These are phyloP conservation scores for Eledone cirrhosa DNA, from an alignment of 2,888 invertebrate genomes.

Conservation along the genomic window DNA sequence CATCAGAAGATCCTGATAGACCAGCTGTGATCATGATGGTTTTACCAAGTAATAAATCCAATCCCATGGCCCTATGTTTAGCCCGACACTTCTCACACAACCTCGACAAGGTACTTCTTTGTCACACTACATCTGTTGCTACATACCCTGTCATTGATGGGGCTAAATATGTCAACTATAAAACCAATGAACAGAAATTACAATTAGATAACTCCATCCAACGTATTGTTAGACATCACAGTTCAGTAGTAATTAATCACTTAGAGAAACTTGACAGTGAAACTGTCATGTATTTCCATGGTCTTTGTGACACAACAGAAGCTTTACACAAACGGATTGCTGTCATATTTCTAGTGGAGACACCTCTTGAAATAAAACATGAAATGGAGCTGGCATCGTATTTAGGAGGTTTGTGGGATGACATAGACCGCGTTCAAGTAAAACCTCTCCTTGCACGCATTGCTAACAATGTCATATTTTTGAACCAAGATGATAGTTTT, in stretches of 20 bases:
- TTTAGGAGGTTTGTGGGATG: neutral
- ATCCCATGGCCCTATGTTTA: neutral
- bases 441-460: neutral
- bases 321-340: neutral
- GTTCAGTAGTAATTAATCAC: neutral
- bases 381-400: neutral
- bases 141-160: neutral
- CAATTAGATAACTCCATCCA: neutral
- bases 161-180: neutral
- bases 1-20: neutral
- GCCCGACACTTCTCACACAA: neutral
- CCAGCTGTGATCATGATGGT: slow-evolving; percentile 10
- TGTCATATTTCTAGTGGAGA: neutral
- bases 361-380: neutral
- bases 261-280: neutral
- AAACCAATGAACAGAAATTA: neutral
- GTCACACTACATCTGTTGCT: neutral
- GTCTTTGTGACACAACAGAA: neutral
- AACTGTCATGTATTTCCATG: neutral
- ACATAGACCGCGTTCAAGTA: neutral
- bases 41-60: neutral
- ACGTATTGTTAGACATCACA: neutral
- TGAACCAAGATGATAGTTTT: neutral
- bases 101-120: neutral
- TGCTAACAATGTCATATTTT: neutral